Evolutionary conservation across 2,888 invertebrate species (phyloP).

Genomic region (Chaitophorus viminalis): DNA sequence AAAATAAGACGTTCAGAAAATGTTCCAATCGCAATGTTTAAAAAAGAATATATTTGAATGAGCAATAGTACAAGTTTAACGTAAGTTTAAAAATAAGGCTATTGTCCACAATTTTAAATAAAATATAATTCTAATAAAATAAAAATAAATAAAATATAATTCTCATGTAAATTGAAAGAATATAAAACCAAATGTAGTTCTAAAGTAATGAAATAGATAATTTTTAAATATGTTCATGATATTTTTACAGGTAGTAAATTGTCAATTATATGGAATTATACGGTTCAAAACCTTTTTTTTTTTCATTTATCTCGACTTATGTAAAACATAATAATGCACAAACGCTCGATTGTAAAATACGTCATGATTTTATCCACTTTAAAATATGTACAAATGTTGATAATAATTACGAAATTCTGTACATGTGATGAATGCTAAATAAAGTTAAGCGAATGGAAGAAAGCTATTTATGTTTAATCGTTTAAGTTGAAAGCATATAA

Average conservation of each 20-base stretch:
- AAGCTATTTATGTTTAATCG: not conserved
- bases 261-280: not conserved
- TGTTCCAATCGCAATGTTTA: not conserved
- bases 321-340: not conserved
- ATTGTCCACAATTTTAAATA: too few relatives aligned
- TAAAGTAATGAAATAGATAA: not conserved
- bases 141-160: too few relatives aligned
- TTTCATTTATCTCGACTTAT: not conserved
- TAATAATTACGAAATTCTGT: not conserved
- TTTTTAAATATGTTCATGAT: not conserved
- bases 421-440: conserved; percentile 2
- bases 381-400: not conserved
- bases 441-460: not conserved
- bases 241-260: not conserved
- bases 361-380: not conserved
- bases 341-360: not conserved
- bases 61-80: too few relatives aligned
- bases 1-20: not conserved
- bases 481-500: not conserved
- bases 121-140: too few relatives aligned
- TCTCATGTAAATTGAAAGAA: too few relatives aligned
- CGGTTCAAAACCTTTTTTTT: not conserved
- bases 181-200: not conserved
- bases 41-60: not conserved
- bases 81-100: too few relatives aligned